Base-by-base conservation (phyloP, 2,113 vertebrate genomes). In the Sceloporus tristichus region DNA sequence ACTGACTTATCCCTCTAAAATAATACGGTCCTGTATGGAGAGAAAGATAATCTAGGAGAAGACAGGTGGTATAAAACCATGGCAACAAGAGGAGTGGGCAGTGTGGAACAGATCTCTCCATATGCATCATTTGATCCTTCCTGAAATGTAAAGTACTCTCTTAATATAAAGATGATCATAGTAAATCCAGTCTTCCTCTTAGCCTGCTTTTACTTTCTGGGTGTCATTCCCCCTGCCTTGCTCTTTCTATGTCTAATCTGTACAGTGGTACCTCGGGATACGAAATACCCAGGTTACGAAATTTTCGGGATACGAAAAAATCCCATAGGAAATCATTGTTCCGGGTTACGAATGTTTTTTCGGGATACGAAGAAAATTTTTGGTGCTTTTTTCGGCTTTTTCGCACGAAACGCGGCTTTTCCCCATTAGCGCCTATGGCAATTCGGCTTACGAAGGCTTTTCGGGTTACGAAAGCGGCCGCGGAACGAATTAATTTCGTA, bases 1-100 rank as follows among this genome's bases (percentile, higher is more conserved):
- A 87, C 88, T 87, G 87, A 88, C 91, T 91, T 94, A 95, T 94
- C 89, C 54, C 92, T 88, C 91, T 91, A 92, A 83, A 94, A 94
- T 89, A 95, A 90, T 92, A 84, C 89, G 0, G 70, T 0, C 0
- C 5, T 18, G 90, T 89, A 89, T 82, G 77, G 86, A 27, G 68
- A 93, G 91, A 90, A 85, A 89, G 81, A 90, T 94, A 94, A 77
- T 92, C 90, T 93, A 86, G 93, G 82, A 94, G 92, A 83, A 89
- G 91, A 93, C 92, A 94, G 94, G 93, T 92, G 92, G 92, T 88
- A 62, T 79, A 95, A 93, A 95, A 94, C 93, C 92, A 94, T 95
- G 89, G 92, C 90, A 95, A 95, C 95, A 92, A 90, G 93, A 94
- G 82, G 85, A 90, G 91, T 66, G 62, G 92, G 93, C 93, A 94